Percentiles rank a stretch among this genome's conserved stretches.
These are phyloP conservation scores for Ectropis crepuscularia DNA, from an alignment of 2,888 invertebrate species.

Conservation along the genomic window DNA sequence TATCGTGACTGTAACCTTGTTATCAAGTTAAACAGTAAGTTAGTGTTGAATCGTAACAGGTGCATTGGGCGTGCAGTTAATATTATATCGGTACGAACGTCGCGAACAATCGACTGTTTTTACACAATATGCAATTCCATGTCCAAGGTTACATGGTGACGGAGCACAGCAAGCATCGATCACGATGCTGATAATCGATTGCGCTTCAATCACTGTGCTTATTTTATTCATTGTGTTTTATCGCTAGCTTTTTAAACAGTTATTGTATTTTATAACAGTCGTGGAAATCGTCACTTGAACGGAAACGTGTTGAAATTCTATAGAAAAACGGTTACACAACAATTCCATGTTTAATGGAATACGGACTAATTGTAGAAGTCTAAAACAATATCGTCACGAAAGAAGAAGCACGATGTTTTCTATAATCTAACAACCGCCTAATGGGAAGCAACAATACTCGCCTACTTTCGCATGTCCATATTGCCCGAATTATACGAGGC, in stretches of 20 bases:
- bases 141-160: constrained; percentile 28
- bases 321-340: no score
- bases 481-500: no score
- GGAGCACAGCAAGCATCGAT: constrained; percentile 16
- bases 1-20: no score
- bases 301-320: no score
- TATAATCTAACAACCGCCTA: no score
- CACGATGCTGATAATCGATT: constrained; percentile 18
- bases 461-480: no score
- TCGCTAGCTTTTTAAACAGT: constrained; percentile 8
- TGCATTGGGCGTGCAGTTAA: constrained; percentile 8
- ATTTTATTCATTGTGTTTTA: constrained; percentile 17
- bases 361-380: no score
- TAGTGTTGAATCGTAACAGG: constrained; percentile 1
- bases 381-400: no score
- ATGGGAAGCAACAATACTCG: no score
- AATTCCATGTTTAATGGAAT: no score
- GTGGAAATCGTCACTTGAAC: neutral
- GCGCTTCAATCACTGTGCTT: constrained; percentile 6
- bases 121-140: constrained; percentile 30
- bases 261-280: neutral
- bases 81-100: neutral
- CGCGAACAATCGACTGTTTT: constrained; percentile 33
- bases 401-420: no score
- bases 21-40: no score